phyloP scores from a whole-genome alignment of 2,888 invertebrate genomes.

The Abrostola tripartita region DNA sequence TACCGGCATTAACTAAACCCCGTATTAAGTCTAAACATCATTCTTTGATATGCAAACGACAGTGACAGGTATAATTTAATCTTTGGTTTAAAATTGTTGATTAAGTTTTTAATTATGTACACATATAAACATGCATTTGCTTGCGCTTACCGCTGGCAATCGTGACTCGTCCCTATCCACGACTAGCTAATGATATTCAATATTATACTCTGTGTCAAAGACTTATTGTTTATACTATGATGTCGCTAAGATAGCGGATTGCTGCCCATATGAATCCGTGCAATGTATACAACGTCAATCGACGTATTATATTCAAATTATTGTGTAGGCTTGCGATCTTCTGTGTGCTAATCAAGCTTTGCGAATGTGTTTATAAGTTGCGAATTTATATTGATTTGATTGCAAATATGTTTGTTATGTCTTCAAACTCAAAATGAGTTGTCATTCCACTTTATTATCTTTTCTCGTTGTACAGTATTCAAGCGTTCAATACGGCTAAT shows the following conservation, averaged over 20 bases:
- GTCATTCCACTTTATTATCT: too few species aligned
- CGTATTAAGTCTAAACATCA: too few species aligned
- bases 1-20: too few species aligned
- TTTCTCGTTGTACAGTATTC: too few species aligned
- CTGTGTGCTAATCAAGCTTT: slow-evolving; percentile 34
- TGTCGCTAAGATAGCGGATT: slow-evolving; percentile 16
- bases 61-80: too few species aligned
- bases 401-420: neutral
- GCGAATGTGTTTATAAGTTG: slow-evolving; percentile 19
- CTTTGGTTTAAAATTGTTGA: too few species aligned
- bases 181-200: neutral
- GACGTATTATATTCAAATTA: slow-evolving; percentile 51
- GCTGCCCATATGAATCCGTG: slow-evolving; percentile 19
- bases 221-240: neutral
- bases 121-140: too few species aligned
- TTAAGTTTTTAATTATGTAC: too few species aligned
- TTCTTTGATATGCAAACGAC: too few species aligned
- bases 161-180: neutral
- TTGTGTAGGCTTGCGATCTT: slow-evolving; percentile 19
- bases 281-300: slow-evolving; percentile 25
- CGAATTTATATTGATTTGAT: slow-evolving; percentile 3
- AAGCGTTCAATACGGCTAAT: too few species aligned
- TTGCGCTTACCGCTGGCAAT: too few species aligned
- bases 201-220: neutral
- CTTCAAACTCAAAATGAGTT: too few species aligned